Evolutionary conservation across 2,113 vertebrate species (phyloP).

Genomic region (Cnemophilus loriae): DNA sequence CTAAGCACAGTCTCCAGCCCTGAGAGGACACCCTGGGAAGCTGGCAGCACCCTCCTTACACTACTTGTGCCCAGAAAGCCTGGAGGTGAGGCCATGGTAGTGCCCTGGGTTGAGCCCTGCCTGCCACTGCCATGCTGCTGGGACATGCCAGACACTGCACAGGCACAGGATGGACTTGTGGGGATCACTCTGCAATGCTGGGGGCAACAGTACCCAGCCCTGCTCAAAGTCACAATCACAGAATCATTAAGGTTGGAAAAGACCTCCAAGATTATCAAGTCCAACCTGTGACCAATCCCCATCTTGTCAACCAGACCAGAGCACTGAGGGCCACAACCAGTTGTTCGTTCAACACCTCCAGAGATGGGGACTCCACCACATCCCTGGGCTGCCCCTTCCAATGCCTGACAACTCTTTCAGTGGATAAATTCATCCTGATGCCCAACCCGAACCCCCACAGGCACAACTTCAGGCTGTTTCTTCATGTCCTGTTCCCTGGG

Average conservation of each 20-base stretch:
- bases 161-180: fast-evolving
- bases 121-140: fast-evolving
- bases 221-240: neutral
- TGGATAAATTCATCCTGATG: neutral
- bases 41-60: neutral
- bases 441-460: neutral
- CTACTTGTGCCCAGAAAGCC: neutral
- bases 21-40: neutral
- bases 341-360: neutral
- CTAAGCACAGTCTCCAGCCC: neutral
- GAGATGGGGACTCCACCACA: neutral
- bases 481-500: neutral
- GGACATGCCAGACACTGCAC: neutral
- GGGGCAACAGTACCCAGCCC: neutral
- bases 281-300: neutral
- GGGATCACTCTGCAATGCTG: neutral
- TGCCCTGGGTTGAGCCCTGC: neutral
- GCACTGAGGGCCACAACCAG: neutral
- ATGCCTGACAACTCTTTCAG: neutral
- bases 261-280: neutral
- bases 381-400: neutral
- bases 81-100: fast-evolving
- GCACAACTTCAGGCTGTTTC: neutral
- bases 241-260: neutral
- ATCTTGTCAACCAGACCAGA: neutral